phyloP scores from a whole-genome alignment of 2,113 vertebrate species.

The Mastomys coucha region DNA sequence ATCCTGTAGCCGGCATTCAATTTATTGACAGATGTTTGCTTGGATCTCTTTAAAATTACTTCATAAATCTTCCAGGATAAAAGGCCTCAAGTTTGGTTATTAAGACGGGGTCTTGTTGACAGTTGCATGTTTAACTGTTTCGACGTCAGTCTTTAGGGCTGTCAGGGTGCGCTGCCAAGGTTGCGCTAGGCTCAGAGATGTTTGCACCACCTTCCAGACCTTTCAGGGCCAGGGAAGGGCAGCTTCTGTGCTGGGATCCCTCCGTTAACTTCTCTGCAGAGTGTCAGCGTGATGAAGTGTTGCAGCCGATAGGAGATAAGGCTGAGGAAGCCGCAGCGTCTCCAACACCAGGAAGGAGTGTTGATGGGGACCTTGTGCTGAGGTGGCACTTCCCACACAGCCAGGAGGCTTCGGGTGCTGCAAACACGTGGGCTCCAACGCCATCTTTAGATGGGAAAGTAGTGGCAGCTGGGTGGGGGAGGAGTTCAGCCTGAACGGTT shows the following conservation, averaged over 20 bases:
- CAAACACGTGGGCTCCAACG: constrained; percentile 56
- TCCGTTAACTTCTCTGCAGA: constrained; percentile 81
- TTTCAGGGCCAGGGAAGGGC: constrained; percentile 76
- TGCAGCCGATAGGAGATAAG: constrained; percentile 85
- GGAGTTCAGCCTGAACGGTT: fast-evolving
- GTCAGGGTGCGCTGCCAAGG: constrained; percentile 63
- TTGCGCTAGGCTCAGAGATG: constrained; percentile 69
- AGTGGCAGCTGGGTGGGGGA: fast-evolving
- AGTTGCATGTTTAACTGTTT: constrained; percentile 92
- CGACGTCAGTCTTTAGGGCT: constrained; percentile 82
- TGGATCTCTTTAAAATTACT: constrained; percentile 95
- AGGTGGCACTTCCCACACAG: constrained; percentile 79
- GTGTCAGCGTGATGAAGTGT: constrained; percentile 86
- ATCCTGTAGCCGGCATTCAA: constrained; percentile 93
- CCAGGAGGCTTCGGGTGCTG: constrained; percentile 70
- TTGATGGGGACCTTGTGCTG: constrained; percentile 75
- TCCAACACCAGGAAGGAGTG: constrained; percentile 72
- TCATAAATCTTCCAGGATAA: constrained; percentile 94
- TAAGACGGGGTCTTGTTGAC: constrained; percentile 92
- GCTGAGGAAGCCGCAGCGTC: constrained; percentile 78
- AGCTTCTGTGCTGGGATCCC: constrained; percentile 83
- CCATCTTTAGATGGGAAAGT: background rate
- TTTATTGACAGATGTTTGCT: constrained; percentile 96
- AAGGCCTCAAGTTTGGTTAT: constrained; percentile 93
- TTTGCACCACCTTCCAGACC: constrained; percentile 69